A percentile compares a stretch with the other conserved stretches of the same genome.
Conservation (phyloP, 2,113 vertebrate species). For the Crotophaga sulcirostris region DNA sequence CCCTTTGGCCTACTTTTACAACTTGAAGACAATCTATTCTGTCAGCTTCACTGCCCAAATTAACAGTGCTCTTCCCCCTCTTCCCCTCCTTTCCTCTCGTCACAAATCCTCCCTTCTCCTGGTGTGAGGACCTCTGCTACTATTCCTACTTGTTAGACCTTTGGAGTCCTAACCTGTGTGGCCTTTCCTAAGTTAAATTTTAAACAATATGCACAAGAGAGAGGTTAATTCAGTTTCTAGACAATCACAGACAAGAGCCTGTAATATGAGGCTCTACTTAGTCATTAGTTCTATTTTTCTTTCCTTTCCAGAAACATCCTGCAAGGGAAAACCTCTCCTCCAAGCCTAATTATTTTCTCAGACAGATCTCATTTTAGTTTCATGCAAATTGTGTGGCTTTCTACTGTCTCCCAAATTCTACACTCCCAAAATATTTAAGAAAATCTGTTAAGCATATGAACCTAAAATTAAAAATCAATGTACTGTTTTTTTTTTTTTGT, state of each 20-base stretch:
- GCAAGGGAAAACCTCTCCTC: constrained; percentile 24
- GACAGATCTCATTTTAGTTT: not conserved
- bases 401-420: not conserved
- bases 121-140: constrained; percentile 15
- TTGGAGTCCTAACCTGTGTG: constrained; percentile 19
- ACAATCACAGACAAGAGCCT: constrained; percentile 6
- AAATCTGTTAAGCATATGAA: not conserved
- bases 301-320: constrained; percentile 46
- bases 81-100: not conserved
- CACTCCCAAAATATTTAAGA: not conserved
- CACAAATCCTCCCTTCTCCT: not conserved
- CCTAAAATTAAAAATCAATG: not conserved
- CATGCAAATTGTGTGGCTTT: not conserved
- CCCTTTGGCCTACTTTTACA: constrained; percentile 55
- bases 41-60: constrained; percentile 47
- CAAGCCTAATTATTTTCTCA: constrained; percentile 49
- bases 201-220: constrained; percentile 13
- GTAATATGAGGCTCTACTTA: constrained; percentile 22
- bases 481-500: not conserved
- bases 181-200: constrained; percentile 10
- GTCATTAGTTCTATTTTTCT: constrained; percentile 31
- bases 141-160: constrained; percentile 22
- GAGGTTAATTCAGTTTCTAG: constrained; percentile 42
- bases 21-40: constrained; percentile 44
- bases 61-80: constrained; percentile 30